Conservation (phyloP, 2,888 invertebrate species). For the Tinea pellionella region DNA sequence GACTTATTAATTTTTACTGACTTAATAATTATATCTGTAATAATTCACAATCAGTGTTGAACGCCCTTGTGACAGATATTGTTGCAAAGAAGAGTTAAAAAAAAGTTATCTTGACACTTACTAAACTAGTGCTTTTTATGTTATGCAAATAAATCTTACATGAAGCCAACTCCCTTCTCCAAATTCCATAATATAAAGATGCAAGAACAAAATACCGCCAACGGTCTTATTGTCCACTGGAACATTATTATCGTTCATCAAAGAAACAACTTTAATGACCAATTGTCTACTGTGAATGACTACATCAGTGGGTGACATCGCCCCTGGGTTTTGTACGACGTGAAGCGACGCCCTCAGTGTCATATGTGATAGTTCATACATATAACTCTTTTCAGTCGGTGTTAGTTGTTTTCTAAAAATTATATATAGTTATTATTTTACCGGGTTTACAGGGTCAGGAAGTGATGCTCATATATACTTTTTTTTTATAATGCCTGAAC, state of each 20-base stretch:
- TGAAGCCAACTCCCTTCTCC: conserved; percentile 36
- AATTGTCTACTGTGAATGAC: not conserved
- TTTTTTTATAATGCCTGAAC: no score
- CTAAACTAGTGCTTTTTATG: no score
- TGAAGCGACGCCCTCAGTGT: conserved; percentile 37
- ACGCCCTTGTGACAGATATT: no score
- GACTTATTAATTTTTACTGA: no score
- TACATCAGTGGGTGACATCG: not conserved
- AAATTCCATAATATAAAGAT: conserved; percentile 48
- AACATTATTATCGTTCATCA: conserved; percentile 58
- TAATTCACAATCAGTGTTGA: no score
- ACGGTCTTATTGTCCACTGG: conserved; percentile 76
- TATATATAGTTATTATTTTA: no score
- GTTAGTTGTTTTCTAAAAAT: conserved; percentile 33
- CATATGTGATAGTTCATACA: conserved; percentile 39
- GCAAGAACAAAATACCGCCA: conserved; percentile 67
- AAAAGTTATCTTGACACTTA: no score
- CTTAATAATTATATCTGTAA: no score
- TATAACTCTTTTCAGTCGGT: conserved; percentile 47
- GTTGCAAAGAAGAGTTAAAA: no score
- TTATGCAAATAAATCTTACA: conserved; percentile 35
- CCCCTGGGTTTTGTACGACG: conserved; percentile 34
- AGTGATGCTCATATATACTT: no score
- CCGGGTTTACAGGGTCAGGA: no score
- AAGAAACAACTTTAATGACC: conserved; percentile 14